Evolutionary conservation across 2,797 vertebrate species (phyloP), one percentile per base, ranked within the genome.

Genomic region (Discoglossus pictus): DNA sequence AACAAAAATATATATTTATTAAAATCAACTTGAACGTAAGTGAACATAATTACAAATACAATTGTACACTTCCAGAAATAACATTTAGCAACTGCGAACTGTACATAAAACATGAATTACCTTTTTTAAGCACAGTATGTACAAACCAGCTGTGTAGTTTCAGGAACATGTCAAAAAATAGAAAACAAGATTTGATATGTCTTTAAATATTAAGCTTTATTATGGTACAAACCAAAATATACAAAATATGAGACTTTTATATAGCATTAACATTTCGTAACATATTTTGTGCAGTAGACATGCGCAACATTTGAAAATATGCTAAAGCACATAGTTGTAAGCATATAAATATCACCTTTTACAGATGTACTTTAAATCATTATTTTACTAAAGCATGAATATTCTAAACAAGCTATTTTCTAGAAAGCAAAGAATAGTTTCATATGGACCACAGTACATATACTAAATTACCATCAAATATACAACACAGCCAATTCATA

Each of bases 91-190:
- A 46, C 38, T 68, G 8, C 18, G 53, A 61, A 68, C 66, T 55
- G 18, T 54, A 69, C 67, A 69, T 40, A 31, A 34, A 69, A 69
- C 67, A 69, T 38, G 15, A 62, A 54, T 69, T 69, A 69, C 67
- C 67, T 69, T 69, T n/a, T 38, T 38, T 16, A 55, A 55, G 50
- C 40, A 61, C 56, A 68, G 47, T 42, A 56, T 43, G 48, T 61
- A 68, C 58, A 61, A 61, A 53, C 62, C 67, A 55, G 67, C 50
- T 55, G 59, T 55, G 67, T 48, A 17, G 50, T 62, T 61, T 69
- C 67, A 69, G 67, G 67, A 69, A 69, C 67, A 67, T 67, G 43
- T 48, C 27, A 62, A 69, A 60, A 73, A 62, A 46, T 63, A 50
- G 61, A 54, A 65, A 31, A 68, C 23, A 71, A 42, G 68, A 21